phyloP scores from a whole-genome alignment of 1,140 invertebrate genomes.

The Agrilus planipennis region DNA sequence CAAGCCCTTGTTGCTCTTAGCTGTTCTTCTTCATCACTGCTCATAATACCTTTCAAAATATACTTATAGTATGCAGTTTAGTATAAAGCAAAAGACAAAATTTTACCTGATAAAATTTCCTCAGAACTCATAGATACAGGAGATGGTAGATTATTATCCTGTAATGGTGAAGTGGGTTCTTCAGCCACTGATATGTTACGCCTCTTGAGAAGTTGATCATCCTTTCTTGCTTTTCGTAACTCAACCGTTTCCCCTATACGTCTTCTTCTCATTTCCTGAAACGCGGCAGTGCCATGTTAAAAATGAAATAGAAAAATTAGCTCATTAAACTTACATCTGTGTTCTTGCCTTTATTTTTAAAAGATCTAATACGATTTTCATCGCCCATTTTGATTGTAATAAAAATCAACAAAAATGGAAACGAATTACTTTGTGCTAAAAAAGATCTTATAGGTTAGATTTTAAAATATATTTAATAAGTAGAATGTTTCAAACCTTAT shows the following conservation, averaged over 20 bases:
- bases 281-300: too few species aligned
- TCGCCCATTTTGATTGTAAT: conserved; percentile 29
- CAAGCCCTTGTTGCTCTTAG: conserved; percentile 61
- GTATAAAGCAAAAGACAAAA: not conserved
- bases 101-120: conserved; percentile 50
- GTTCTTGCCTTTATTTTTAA: conserved; percentile 34
- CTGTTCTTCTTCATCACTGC: conserved; percentile 45
- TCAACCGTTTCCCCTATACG: conserved; percentile 80
- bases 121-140: conserved; percentile 39
- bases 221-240: conserved; percentile 83
- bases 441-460: too few species aligned
- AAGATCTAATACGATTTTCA: conserved; percentile 31
- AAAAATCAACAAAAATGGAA: too few species aligned
- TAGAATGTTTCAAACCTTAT: too few species aligned
- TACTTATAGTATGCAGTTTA: not conserved
- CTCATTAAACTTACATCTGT: conserved; percentile 28
- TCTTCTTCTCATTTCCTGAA: conserved; percentile 73
- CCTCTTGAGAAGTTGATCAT: conserved; percentile 91
- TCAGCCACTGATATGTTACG: conserved; percentile 61
- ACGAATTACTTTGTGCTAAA: too few species aligned
- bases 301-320: too few species aligned
- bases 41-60: conserved; percentile 36
- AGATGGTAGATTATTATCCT: conserved; percentile 39
- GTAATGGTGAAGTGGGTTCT: conserved; percentile 41
- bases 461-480: too few species aligned